phyloP scores from a whole-genome alignment of 2,888 invertebrate species.

The Idaea dimidiata region DNA sequence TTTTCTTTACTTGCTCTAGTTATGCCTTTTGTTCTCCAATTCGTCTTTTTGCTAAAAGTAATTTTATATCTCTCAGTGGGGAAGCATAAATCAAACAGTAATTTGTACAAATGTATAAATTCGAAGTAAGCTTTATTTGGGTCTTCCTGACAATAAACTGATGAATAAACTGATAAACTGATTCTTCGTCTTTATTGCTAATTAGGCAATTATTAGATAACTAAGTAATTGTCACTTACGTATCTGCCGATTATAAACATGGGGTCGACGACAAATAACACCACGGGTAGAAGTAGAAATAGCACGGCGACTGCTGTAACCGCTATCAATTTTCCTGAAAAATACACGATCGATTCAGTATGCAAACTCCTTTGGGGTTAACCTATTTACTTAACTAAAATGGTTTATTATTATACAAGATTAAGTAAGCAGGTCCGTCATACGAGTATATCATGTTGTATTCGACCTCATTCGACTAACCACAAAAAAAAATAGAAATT shows the following conservation, averaged over 20 bases:
- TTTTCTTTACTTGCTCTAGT: no score
- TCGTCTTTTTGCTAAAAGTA: no score
- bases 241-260: constrained; percentile 29
- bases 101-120: no score
- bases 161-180: no score
- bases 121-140: no score
- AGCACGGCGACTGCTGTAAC: constrained; percentile 11
- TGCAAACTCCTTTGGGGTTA: neutral
- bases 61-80: no score
- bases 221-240: constrained; percentile 30
- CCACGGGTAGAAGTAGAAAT: constrained; percentile 13
- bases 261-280: constrained; percentile 16
- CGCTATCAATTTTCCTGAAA: constrained; percentile 15
- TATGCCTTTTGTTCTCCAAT: no score
- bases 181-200: no score
- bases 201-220: no score
- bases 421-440: neutral
- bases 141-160: no score
- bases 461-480: neutral
- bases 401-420: neutral
- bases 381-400: neutral
- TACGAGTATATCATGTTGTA: neutral
- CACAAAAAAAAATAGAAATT: no score
- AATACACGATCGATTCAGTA: neutral
- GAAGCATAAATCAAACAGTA: no score